Base-by-base conservation (phyloP, 1,140 invertebrate species). In the Zaprionus ghesquierei region DNA sequence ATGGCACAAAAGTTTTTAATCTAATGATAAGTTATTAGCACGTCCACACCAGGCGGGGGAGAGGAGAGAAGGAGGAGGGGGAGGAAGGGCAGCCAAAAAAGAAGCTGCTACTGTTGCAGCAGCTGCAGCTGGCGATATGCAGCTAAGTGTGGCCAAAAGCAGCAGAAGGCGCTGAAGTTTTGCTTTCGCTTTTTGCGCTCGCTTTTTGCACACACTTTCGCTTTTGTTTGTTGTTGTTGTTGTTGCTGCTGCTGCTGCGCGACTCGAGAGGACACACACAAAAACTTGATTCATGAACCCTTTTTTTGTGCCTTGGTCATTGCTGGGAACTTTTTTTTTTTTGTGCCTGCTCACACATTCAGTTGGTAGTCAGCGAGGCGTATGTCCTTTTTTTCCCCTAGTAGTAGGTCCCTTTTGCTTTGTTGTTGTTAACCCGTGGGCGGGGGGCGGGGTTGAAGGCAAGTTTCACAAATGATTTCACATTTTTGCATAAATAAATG, bases 401-500 rank as follows among this genome's bases (percentile, higher is more conserved):
- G n/a, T n/a, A n/a, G 5, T 49, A 38, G 27, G 35, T 69, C 55
- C 75, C 58, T 65, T 53, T 59, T 61, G 53, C 10, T 22, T 53
- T 53, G 49, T 46, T 65, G 60, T n/a, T n/a, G 41, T 44, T 55
- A 8, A 38, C 5, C n/a, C 35, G 35, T 2, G 35, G 59, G 33
- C 10, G 23, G 61, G 22, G 51, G 12, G 41, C 25, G 46, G 15
- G n/a, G 60, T 55, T 68, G 82, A 77, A 75, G 61, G 84, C 82
- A 77, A 87, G 73, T 89, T 89, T 89, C 84, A 89, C 84, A 89
- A 89, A 89, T 89, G 84, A 89, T 89, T 89, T 89, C 84, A 89
- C 84, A 89, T 89, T 89, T 89, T 89, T 89, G 85, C 84, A 89
- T 89, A 89, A 84, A 89, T 89, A 89, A 87, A 87, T 89, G 84